Conservation (phyloP, 2,797 vertebrate genomes). For the Leucoraja ocellata region DNA sequence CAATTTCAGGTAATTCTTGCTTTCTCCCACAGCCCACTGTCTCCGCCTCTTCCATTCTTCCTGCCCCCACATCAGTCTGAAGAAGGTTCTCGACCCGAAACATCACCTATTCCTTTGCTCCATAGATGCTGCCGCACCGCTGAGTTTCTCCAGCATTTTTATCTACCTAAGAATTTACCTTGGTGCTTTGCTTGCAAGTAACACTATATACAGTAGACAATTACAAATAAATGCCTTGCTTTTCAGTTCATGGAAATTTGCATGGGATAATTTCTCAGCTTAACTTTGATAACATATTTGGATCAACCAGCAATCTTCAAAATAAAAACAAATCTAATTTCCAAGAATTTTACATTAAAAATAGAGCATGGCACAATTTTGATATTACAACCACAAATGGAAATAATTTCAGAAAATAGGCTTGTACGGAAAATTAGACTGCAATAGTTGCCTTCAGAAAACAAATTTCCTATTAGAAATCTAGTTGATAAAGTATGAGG, state of each 20-base stretch:
- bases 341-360: background rate
- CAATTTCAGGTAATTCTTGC: too few species aligned
- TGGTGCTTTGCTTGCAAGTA: too few species aligned
- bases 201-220: too few species aligned
- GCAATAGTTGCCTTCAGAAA: too few species aligned
- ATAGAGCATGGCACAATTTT: background rate
- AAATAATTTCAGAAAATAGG: background rate
- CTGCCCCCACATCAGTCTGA: too few species aligned
- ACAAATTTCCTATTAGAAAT: background rate
- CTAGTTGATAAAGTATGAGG: background rate
- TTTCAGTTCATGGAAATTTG: background rate
- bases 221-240: background rate
- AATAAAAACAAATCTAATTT: background rate
- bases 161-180: too few species aligned
- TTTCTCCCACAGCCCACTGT: too few species aligned
- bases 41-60: too few species aligned
- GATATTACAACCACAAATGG: background rate
- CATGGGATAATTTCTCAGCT: background rate
- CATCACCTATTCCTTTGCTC: too few species aligned
- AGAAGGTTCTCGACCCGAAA: too few species aligned
- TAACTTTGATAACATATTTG: background rate
- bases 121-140: too few species aligned
- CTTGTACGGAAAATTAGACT: background rate
- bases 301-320: background rate
- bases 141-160: too few species aligned